Percentiles rank a stretch among this genome's conserved stretches.
Evolutionary conservation across 2,113 vertebrate genomes (phyloP).

Genomic region (Corydoras maculifer): DNA sequence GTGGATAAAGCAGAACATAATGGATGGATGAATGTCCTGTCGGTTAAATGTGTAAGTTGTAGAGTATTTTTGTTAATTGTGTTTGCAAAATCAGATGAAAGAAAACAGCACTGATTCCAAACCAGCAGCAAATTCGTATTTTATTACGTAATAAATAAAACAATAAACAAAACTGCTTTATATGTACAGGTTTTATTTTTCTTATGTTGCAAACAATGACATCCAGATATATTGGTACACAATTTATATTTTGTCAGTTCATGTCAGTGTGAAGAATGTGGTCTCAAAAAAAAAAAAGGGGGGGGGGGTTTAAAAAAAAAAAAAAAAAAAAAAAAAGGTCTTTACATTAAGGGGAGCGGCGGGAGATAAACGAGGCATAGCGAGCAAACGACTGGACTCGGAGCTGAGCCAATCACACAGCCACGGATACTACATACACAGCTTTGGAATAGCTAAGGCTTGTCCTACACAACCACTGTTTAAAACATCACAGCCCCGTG

Average conservation of each 20-base stretch:
- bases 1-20: no score
- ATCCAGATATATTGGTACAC: constrained; percentile 75
- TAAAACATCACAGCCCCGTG: constrained; percentile 27
- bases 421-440: constrained; percentile 35
- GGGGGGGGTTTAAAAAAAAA: constrained; percentile 16
- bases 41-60: no score
- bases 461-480: constrained; percentile 27
- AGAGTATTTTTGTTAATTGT: no score
- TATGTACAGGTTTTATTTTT: constrained; percentile 69
- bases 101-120: no score
- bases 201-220: constrained; percentile 75
- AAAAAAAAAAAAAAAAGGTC: constrained; percentile 60
- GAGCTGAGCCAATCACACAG: constrained; percentile 32
- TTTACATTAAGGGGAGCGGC: constrained; percentile 55
- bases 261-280: constrained; percentile 63
- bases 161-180: constrained; percentile 24
- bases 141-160: constrained; percentile 2
- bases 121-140: no score
- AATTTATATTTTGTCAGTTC: constrained; percentile 62
- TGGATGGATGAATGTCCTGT: no score
- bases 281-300: constrained; percentile 66
- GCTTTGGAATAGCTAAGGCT: constrained; percentile 37
- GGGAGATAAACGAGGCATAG: constrained; percentile 66
- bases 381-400: constrained; percentile 48
- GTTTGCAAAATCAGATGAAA: no score